Conservation (phyloP, 2,888 invertebrate genomes). For the Drosophila anomelani region DNA sequence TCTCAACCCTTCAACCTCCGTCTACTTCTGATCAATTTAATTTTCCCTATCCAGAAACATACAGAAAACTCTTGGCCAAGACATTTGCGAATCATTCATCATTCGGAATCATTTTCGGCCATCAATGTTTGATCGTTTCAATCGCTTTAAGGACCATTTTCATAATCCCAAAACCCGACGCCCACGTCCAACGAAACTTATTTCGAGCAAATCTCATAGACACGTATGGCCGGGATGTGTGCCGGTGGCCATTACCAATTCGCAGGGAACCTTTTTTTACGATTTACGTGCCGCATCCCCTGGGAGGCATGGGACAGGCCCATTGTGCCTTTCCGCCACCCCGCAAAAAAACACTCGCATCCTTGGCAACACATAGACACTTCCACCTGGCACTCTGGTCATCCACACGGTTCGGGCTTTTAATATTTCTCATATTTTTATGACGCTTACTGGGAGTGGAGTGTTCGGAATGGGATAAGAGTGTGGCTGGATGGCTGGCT, state of each 20-base stretch:
- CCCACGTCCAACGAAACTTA: conserved; percentile 35
- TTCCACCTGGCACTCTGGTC: conserved; percentile 38
- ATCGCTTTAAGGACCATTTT: conserved; percentile 45
- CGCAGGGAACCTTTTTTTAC: conserved; percentile 74
- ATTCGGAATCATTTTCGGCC: conserved; percentile 43
- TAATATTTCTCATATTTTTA: conserved; percentile 78
- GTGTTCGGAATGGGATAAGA: conserved; percentile 20
- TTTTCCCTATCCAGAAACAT: background rate
- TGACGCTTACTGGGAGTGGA: conserved; percentile 56
- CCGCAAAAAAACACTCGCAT: conserved; percentile 10
- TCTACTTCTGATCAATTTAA: conserved; percentile 29
- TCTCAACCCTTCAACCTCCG: conserved; percentile 5
- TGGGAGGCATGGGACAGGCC: conserved; percentile 40
- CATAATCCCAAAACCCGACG: conserved; percentile 25
- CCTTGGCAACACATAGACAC: conserved; percentile 26
- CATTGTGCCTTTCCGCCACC: conserved; percentile 9
- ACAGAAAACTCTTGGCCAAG: conserved; percentile 10
- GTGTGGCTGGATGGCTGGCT: background rate
- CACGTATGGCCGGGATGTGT: conserved; percentile 41
- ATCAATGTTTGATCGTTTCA: conserved; percentile 49
- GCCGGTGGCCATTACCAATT: conserved; percentile 49
- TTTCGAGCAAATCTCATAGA: conserved; percentile 50
- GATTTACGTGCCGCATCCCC: conserved; percentile 75
- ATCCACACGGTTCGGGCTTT: conserved; percentile 62
- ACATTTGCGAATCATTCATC: conserved; percentile 35